A percentile compares a stretch with the other conserved stretches of the same genome.
phyloP scores from a whole-genome alignment of 2,113 vertebrate species.

The Sorex araneus region DNA sequence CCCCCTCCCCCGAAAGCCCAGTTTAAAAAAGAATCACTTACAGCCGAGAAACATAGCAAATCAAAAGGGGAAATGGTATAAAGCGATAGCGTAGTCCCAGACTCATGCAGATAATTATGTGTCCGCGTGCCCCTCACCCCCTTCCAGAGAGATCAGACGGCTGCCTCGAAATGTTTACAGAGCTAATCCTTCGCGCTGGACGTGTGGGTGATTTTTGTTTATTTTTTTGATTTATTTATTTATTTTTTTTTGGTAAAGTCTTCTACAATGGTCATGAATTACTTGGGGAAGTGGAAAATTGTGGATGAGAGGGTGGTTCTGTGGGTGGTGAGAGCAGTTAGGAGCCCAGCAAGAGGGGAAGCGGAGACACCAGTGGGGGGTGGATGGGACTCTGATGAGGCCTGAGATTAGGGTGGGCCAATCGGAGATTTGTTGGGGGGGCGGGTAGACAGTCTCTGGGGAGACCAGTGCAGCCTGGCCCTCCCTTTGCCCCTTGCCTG shows the following conservation, averaged over 20 bases:
- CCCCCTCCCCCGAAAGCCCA: too few relatives aligned
- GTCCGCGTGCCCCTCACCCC: too few relatives aligned
- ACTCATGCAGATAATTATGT: not conserved
- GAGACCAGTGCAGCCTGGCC: too few relatives aligned
- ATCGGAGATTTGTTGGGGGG: not conserved
- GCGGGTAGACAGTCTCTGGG: not conserved
- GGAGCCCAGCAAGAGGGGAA: not conserved
- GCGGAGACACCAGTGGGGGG: not conserved
- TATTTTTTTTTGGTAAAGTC: not conserved
- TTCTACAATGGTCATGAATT: not conserved
- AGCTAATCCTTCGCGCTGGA: not conserved
- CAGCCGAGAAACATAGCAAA: not conserved
- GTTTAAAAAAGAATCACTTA: not conserved
- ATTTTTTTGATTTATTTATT: not conserved
- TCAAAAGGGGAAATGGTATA: not conserved
- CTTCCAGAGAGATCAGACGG: not conserved
- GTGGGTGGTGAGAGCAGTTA: not conserved
- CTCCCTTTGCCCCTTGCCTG: too few relatives aligned
- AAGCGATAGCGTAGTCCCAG: not conserved
- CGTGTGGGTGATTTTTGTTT: not conserved
- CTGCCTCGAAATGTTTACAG: not conserved
- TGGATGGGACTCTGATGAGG: too few relatives aligned
- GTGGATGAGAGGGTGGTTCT: not conserved
- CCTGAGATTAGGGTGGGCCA: not conserved
- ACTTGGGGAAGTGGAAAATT: slow-evolving; percentile 20